Evolutionary conservation across 1,140 invertebrate genomes (phyloP).

Genomic region (Chlorops oryzae): DNA sequence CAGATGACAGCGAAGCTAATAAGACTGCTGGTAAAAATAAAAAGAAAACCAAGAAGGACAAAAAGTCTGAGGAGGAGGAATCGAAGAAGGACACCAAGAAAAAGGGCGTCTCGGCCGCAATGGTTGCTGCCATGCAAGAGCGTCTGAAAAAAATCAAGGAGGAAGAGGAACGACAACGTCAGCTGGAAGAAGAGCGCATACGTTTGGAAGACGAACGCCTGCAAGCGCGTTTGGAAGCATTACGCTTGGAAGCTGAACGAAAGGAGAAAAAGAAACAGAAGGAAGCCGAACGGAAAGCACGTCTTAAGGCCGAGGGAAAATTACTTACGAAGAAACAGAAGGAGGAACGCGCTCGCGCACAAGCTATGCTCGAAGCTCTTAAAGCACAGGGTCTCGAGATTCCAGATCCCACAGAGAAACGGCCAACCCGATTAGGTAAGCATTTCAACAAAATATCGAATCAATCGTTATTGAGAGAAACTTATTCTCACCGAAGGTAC

Average conservation of each 20-base stretch:
- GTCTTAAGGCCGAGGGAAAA: slow-evolving; percentile 92
- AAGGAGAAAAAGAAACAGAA: slow-evolving; percentile 90
- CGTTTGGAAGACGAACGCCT: slow-evolving; percentile 69
- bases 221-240: slow-evolving; percentile 63
- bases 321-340: slow-evolving; percentile 88
- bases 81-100: slow-evolving; percentile 48
- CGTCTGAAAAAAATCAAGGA: slow-evolving; percentile 81
- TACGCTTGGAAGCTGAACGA: slow-evolving; percentile 75
- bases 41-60: slow-evolving; percentile 54
- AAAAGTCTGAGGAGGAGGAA: slow-evolving; percentile 56
- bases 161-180: slow-evolving; percentile 73
- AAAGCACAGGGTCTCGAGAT: slow-evolving; percentile 79
- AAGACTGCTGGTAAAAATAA: slow-evolving; percentile 53
- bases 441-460: too few relatives aligned
- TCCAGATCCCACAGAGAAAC: slow-evolving; percentile 56
- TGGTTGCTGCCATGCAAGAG: slow-evolving; percentile 80
- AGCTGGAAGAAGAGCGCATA: slow-evolving; percentile 76
- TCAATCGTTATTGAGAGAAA: too few relatives aligned
- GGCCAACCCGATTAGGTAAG: slow-evolving; percentile 57
- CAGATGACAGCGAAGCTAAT: slow-evolving; percentile 36
- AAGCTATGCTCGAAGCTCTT: slow-evolving; percentile 79
- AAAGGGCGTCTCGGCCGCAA: slow-evolving; percentile 71
- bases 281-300: slow-evolving; percentile 89
- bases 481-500: slow-evolving; percentile 46
- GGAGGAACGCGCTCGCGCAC: slow-evolving; percentile 77